Conservation (phyloP, 2,888 invertebrate genomes). For the Dolichomitus sp. region DNA sequence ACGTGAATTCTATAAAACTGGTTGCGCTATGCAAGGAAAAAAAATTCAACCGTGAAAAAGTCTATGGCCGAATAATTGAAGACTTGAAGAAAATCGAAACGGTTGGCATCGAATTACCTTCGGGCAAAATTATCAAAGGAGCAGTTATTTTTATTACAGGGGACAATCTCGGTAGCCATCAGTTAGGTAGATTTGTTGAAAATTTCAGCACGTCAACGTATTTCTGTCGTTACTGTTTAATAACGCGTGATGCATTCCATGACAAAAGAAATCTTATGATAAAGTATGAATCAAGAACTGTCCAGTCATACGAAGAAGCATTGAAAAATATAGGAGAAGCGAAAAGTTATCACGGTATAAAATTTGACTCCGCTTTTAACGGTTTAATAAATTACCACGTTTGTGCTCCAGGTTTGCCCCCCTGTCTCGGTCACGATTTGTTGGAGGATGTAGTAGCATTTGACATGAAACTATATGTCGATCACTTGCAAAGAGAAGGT, state of each 20-base stretch:
- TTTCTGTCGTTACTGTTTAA: slow-evolving; percentile 71
- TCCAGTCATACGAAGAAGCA: slow-evolving; percentile 40
- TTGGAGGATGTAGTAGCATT: too few relatives aligned
- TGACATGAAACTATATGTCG: slow-evolving; percentile 52
- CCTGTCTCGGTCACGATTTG: slow-evolving; percentile 57
- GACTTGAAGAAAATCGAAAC: slow-evolving; percentile 68
- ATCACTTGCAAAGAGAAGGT: slow-evolving; percentile 2
- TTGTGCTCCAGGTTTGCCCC: slow-evolving; percentile 54
- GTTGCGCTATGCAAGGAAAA: slow-evolving; percentile 54
- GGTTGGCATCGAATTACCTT: slow-evolving; percentile 52
- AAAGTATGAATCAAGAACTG: slow-evolving; percentile 44
- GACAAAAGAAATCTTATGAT: slow-evolving; percentile 15
- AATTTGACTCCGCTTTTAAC: slow-evolving; percentile 60
- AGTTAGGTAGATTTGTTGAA: slow-evolving; percentile 69
- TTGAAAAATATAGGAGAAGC: slow-evolving; percentile 26
- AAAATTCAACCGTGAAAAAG: slow-evolving; percentile 63
- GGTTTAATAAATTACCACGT: slow-evolving; percentile 46
- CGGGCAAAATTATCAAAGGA: slow-evolving; percentile 60
- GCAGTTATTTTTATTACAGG: slow-evolving; percentile 68
- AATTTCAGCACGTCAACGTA: slow-evolving; percentile 70
- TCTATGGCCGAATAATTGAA: slow-evolving; percentile 66
- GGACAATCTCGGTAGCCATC: slow-evolving; percentile 72
- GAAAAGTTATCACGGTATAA: slow-evolving; percentile 32
- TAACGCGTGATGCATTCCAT: slow-evolving; percentile 42
- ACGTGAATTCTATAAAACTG: slow-evolving; percentile 66